Percentiles rank a stretch among this genome's conserved stretches.
Conservation (phyloP, 2,888 invertebrate species). For the Fragum fragum region DNA sequence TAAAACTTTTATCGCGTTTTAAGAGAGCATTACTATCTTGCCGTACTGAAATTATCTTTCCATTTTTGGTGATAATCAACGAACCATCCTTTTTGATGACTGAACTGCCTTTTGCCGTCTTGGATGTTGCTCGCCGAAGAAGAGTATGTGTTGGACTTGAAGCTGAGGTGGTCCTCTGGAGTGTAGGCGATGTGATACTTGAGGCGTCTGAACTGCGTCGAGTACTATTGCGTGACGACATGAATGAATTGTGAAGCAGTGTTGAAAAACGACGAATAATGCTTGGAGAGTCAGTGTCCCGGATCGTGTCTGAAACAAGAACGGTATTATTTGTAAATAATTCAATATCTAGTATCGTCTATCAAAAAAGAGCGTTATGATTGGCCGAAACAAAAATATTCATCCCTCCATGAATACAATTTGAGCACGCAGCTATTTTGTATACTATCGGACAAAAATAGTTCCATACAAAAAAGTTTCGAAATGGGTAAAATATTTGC, state of each 20-base stretch:
- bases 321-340: no score
- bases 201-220: slow-evolving; percentile 54
- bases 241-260: slow-evolving; percentile 61
- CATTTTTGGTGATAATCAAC: slow-evolving; percentile 80
- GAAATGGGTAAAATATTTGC: no score
- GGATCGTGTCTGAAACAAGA: slow-evolving; percentile 56
- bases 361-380: no score
- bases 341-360: no score
- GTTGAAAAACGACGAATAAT: slow-evolving; percentile 58
- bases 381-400: no score
- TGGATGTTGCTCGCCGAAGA: slow-evolving; percentile 68
- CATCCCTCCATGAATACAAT: no score
- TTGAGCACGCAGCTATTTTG: no score
- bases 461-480: no score
- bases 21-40: slow-evolving; percentile 55
- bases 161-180: slow-evolving; percentile 34
- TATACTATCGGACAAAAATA: no score
- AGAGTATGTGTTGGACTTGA: slow-evolving; percentile 66
- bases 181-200: slow-evolving; percentile 36
- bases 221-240: slow-evolving; percentile 43
- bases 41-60: slow-evolving; percentile 80
- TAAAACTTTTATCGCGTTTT: slow-evolving; percentile 52
- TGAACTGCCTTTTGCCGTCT: slow-evolving; percentile 76
- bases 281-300: slow-evolving; percentile 61
- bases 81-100: slow-evolving; percentile 79